Evolutionary conservation across 1,140 invertebrate species (phyloP).

Genomic region (Oscheius sp.): DNA sequence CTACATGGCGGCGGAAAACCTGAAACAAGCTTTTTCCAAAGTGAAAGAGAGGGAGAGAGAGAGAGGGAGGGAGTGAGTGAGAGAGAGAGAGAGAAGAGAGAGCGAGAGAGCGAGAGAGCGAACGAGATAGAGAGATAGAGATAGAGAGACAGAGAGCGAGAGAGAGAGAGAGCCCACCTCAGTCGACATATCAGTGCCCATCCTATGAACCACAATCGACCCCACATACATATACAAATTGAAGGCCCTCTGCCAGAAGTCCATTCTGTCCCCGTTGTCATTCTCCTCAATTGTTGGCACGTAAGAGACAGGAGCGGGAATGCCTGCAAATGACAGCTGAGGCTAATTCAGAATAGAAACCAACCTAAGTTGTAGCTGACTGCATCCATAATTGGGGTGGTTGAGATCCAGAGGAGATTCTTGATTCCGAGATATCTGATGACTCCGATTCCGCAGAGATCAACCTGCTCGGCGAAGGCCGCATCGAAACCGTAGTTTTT

Average conservation of each 20-base stretch:
- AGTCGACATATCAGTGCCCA: constrained; percentile 24
- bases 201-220: constrained; percentile 26
- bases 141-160: not conserved
- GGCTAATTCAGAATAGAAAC: constrained; percentile 11
- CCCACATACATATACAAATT: constrained; percentile 36
- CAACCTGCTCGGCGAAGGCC: constrained; percentile 42
- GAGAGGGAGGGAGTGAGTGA: constrained; percentile 1
- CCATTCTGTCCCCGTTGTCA: constrained; percentile 38
- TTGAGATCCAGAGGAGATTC: constrained; percentile 43
- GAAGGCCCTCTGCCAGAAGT: constrained; percentile 38
- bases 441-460: constrained; percentile 40
- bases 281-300: constrained; percentile 47
- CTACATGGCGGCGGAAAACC: constrained; percentile 31
- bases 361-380: constrained; percentile 40
- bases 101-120: not conserved
- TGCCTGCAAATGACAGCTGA: constrained; percentile 16
- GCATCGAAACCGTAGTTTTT: constrained; percentile 35
- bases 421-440: constrained; percentile 39
- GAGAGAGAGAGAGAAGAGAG: not conserved
- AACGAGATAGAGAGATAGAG: no score
- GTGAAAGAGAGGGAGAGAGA: constrained; percentile 2
- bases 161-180: constrained; percentile 9
- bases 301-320: constrained; percentile 36
- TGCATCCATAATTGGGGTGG: constrained; percentile 39
- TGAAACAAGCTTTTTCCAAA: not conserved